Evolutionary conservation across 2,888 invertebrate genomes (phyloP), one percentile per base, ranked within the genome.

Genomic region (Nemoura dubitans): DNA sequence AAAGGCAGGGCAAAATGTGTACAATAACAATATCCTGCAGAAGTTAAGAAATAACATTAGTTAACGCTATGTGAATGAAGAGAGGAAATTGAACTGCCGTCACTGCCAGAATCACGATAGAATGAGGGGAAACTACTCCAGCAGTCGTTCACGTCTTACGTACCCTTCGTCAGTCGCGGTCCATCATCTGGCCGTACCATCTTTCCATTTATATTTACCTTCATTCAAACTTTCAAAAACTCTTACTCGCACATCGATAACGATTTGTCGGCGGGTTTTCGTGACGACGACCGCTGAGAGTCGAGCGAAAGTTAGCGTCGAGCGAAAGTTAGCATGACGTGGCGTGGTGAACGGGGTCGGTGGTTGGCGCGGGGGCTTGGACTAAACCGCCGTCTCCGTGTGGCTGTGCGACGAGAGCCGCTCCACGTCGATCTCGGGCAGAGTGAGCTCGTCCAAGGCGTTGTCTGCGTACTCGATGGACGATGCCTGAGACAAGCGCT

Each of bases 401-500:
- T 98, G 97, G 93, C 96, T 97, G 94, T 97, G 97, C 91, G 96
- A 96, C 91, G 97, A 97, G 90, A 97, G 95, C 90, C 97, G 95
- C 93, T 97, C 97, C 91, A 97, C 97, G 93, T 97, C 97, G 92
- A 97, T 96, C 94, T 97, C 97, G 91, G 96, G 97, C 92, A 97
- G 96, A 93, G 96, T 96, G 91, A 97, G 94, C 92, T 96, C 95
- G 92, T 97, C 97, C 90, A 96, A 96, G 93, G 96, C 95, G 93
- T 96, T 95, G 93, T 97, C 97, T 90, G 96, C 96, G 93, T 96
- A 97, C 93, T 98, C 98, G 93, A 97, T 96, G 94, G 96, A 97
- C 93, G 97, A 96, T 93, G 96, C 94, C 93, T 97, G 97, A 91
- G 97, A 97, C 92, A 97, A 95, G 92, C 97, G 96, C 94, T 98